Base-by-base conservation (phyloP, 2,888 invertebrate species). In the Auanema sp. region DNA sequence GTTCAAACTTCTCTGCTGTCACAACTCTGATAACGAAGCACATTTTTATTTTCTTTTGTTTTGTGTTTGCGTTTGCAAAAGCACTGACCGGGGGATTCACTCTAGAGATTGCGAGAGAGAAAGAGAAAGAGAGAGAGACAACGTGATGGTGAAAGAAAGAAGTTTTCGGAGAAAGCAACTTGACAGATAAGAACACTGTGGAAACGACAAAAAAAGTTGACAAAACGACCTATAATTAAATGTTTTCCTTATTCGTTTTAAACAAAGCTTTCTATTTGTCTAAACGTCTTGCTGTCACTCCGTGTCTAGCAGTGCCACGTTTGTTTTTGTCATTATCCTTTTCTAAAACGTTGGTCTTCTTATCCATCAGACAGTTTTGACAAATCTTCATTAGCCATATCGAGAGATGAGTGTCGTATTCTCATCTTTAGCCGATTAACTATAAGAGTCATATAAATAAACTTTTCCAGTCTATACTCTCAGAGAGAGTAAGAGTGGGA, bases 281-380 rank as follows among this genome's bases (percentile, higher is more conserved):
- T 3, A 33, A 33, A 33, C 33, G 33, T 33, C 33, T 33, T 33
- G 3, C 33, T 33, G 33, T 33, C 33, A 33, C 8, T 33, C 8
- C 33, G 33, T 33, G 33, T 33, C 33, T 33, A 33, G 33, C 33
- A 5, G 33, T 33, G 33, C 33, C 33, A 33, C 33, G 33, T 33
- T 33, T 33, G 18, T 47, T 1, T 47, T 47, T 47, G 16, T 18
- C 47, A 47, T 47, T 47, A 47, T 47, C 16, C 6, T 10, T 47
- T 47, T 47, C 47, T 47, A 5, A 47, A 8, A 47, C 47, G 16
- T 18, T 47, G 21, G 10, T 47, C 4, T 47, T 47, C 21, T 47
- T 47, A 47, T 47, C 47, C 18, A 47, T 47, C 47, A 47, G 21
- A 47, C 16, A 47, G 21, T 47, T 21, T 47, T 47, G 47, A 21